Base-by-base conservation (phyloP, 2,888 invertebrate species). In the Eumerus sabulonum region DNA sequence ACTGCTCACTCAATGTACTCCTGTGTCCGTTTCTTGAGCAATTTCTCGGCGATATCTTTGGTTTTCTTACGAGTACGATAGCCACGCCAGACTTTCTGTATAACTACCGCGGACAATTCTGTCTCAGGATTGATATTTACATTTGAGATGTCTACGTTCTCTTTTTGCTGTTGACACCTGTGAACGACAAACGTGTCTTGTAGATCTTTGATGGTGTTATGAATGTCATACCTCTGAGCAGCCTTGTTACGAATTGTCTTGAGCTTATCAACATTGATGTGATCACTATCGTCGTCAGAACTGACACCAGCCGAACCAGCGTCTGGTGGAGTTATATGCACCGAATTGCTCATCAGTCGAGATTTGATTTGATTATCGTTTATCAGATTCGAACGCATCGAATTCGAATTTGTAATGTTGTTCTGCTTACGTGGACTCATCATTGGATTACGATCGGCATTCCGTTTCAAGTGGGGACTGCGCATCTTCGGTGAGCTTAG, bases 61-160 rank as follows among this genome's bases (percentile, higher is more conserved):
- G 86, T 88, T 86, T 87, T 88, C 82, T 95, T 94, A 83, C 96
- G 90, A 40, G 94, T 93, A 51, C 93, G 91, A 87, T 95, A 96
- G 0, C 96, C 96, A 18, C 96, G 90, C 96, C 96, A 96, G 89
- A 94, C 92, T 88, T 93, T 94, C 89, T 96, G 96, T 85, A 96
- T 96, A 19, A 93, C 93, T 36, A 94, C 92, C 0, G 95, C 96
- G 0, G 96, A 92, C 0, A 86, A 85, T 83, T 90, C 90, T 0
- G 88, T 87, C 50, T 85, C 83, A 42, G 85, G 83, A 59, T 83
- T 85, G 11, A 68, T 77, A 81, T 77, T 82, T n/a, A 84, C 77
- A 81, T 83, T 81, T 13, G 84, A 77, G 40, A 83, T 82, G 38
- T 84, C 84, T 48, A 82, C 53, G 66, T 85, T 87, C 53, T 88